These are phyloP conservation scores for Caenorhabditis sulstoni DNA, from an alignment of 2,888 invertebrate genomes.

Conservation along the genomic window DNA sequence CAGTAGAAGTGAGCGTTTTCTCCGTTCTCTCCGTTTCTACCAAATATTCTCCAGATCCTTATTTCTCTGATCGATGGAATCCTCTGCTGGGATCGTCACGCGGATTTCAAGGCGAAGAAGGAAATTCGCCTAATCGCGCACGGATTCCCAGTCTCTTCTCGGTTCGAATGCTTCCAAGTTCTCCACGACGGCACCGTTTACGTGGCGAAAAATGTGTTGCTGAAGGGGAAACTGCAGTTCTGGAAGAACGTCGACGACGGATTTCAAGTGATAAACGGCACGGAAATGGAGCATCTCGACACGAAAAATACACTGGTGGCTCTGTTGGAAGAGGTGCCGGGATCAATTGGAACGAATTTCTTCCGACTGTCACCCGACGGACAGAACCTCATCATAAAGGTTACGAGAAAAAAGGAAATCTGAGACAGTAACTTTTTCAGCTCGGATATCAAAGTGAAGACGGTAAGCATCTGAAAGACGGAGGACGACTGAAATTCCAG, in stretches of 20 bases:
- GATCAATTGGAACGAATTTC: constrained; percentile 19
- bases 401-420: too few relatives aligned
- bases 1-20: background rate
- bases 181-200: constrained; percentile 25
- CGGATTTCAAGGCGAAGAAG: constrained; percentile 1
- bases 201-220: background rate
- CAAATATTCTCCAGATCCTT: constrained; percentile 3
- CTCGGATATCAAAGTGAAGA: constrained; percentile 11
- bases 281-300: constrained; percentile 32
- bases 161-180: constrained; percentile 26
- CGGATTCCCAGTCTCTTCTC: background rate
- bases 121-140: constrained; percentile 4
- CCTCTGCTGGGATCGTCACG: constrained; percentile 28
- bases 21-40: background rate
- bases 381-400: constrained; percentile 38
- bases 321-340: constrained; percentile 43
- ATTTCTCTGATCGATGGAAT: background rate
- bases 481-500: constrained; percentile 5
- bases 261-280: constrained; percentile 29
- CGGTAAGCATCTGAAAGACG: background rate
- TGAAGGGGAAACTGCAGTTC: constrained; percentile 43
- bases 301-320: constrained; percentile 39
- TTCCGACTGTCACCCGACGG: constrained; percentile 46
- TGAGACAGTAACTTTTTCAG: background rate
- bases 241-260: constrained; percentile 40